These are phyloP conservation scores for Platerodrilus igneus DNA, from an alignment of 2,888 invertebrate species.

Conservation along the genomic window DNA sequence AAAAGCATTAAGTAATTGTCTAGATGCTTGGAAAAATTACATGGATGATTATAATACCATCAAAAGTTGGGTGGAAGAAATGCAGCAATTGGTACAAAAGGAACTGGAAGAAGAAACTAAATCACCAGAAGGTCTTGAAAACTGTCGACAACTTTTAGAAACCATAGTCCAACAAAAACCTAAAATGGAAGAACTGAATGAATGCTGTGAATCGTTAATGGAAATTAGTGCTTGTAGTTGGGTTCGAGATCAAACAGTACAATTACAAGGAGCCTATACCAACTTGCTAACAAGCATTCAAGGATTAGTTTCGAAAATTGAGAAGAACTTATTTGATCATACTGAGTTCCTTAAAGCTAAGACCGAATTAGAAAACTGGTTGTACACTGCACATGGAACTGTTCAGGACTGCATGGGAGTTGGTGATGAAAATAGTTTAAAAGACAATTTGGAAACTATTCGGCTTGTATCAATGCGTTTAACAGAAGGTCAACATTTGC, in stretches of 20 bases:
- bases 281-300: conserved; percentile 74
- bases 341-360: conserved; percentile 87
- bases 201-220: conserved; percentile 81
- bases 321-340: conserved; percentile 86
- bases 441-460: conserved; percentile 76
- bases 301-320: conserved; percentile 77
- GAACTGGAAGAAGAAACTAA: conserved; percentile 68
- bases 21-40: conserved; percentile 78
- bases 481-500: conserved; percentile 79
- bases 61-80: conserved; percentile 69
- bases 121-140: conserved; percentile 71
- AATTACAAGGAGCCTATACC: conserved; percentile 77
- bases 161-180: conserved; percentile 74
- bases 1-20: conserved; percentile 67
- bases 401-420: conserved; percentile 78
- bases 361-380: conserved; percentile 78
- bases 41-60: conserved; percentile 67
- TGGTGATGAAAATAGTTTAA: conserved; percentile 71
- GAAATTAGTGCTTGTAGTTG: conserved; percentile 80
- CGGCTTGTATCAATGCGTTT: conserved; percentile 64
- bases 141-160: conserved; percentile 67
- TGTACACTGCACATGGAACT: conserved; percentile 73
- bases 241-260: conserved; percentile 82
- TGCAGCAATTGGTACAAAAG: conserved; percentile 59
- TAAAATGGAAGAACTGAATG: conserved; percentile 77